These are phyloP conservation scores for Sinella curviseta DNA, from an alignment of 1,140 invertebrate genomes.

Conservation along the genomic window DNA sequence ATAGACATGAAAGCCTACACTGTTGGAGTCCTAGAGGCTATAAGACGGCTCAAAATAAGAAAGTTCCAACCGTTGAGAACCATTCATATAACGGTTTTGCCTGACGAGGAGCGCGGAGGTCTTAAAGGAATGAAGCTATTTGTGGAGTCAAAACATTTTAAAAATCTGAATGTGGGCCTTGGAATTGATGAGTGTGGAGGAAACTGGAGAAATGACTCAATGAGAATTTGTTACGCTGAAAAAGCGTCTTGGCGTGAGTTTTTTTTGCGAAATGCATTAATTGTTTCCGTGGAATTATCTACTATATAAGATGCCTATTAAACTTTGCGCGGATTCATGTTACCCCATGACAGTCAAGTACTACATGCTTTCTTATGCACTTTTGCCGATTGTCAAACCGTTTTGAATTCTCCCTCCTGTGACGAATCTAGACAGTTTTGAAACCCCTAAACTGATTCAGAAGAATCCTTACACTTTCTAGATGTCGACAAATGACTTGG, in stretches of 20 bases:
- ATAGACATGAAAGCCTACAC: slow-evolving; percentile 82
- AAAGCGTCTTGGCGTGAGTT: slow-evolving; percentile 54
- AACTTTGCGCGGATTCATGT: too few species aligned
- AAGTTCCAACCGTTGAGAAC: slow-evolving; percentile 58
- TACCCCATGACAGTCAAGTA: too few species aligned
- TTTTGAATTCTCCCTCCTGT: too few species aligned
- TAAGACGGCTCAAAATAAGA: slow-evolving; percentile 64
- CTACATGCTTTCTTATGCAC: too few species aligned
- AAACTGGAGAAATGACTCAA: slow-evolving; percentile 59
- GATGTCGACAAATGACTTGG: too few species aligned
- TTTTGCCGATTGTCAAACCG: too few species aligned
- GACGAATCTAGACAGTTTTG: too few species aligned
- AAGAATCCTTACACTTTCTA: too few species aligned
- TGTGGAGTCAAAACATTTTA: slow-evolving; percentile 57
- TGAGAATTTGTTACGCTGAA: slow-evolving; percentile 64
- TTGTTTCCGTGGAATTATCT: not conserved
- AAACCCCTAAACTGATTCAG: too few species aligned
- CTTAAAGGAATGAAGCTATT: slow-evolving; percentile 67
- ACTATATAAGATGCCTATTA: too few species aligned
- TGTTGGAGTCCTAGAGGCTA: slow-evolving; percentile 76
- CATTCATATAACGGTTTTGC: slow-evolving; percentile 72
- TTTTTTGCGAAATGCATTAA: not conserved
- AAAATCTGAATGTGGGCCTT: slow-evolving; percentile 62
- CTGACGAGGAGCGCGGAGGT: slow-evolving; percentile 91
- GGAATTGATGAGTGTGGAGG: slow-evolving; percentile 64